These are phyloP conservation scores for Phymanthus crucifer DNA, from an alignment of 92 coral and sea anemone genomes.

Conservation along the genomic window DNA sequence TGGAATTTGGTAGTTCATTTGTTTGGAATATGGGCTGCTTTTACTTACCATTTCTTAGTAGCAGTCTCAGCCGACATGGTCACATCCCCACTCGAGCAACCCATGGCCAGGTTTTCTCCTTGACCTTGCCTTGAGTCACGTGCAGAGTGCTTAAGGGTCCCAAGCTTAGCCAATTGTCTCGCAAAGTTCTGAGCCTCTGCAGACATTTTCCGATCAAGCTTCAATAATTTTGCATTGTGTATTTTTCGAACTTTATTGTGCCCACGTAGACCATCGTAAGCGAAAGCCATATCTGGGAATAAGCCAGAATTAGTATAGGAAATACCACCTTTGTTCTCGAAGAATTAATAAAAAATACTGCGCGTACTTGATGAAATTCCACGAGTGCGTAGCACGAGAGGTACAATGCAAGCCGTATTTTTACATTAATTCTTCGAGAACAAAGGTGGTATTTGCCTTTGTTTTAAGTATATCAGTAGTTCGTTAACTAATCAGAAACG, in stretches of 20 bases:
- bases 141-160: slow-evolving; percentile 75
- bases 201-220: slow-evolving; percentile 62
- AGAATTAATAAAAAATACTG: too few species aligned
- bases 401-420: too few species aligned
- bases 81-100: slow-evolving; percentile 71
- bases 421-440: too few species aligned
- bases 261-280: slow-evolving; percentile 64
- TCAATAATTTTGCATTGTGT: slow-evolving; percentile 63
- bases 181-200: slow-evolving; percentile 75
- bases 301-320: too few species aligned
- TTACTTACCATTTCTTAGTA: slow-evolving; percentile 73
- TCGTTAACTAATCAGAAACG: too few species aligned
- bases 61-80: slow-evolving; percentile 65
- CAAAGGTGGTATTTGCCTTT: too few species aligned
- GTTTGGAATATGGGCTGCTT: neutral
- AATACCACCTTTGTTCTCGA: too few species aligned
- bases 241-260: slow-evolving; percentile 79
- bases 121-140: slow-evolving; percentile 69
- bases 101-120: slow-evolving; percentile 92
- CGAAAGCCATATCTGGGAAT: slow-evolving; percentile 53
- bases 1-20: neutral
- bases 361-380: too few species aligned
- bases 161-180: slow-evolving; percentile 66
- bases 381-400: too few species aligned
- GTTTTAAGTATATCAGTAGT: too few species aligned